These are phyloP conservation scores for Hydraecia micacea DNA, from an alignment of 2,888 invertebrate genomes.

Conservation along the genomic window DNA sequence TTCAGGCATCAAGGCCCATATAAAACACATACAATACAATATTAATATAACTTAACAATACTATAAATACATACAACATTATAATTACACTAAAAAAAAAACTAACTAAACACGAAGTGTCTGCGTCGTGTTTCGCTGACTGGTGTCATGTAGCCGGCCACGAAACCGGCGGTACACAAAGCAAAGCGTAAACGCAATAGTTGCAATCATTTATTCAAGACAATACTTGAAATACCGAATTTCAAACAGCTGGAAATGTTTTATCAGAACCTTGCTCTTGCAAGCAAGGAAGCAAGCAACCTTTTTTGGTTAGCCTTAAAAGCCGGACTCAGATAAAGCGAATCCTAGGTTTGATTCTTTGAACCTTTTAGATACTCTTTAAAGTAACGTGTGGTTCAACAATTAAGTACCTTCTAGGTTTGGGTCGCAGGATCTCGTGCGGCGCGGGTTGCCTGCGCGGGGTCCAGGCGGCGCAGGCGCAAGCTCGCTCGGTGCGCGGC, in stretches of 20 bases:
- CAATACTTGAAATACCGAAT: neutral
- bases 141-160: no score
- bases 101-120: no score
- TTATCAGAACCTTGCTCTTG: neutral
- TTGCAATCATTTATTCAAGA: neutral
- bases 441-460: constrained; percentile 90
- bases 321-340: neutral
- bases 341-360: neutral
- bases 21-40: no score
- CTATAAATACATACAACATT: no score
- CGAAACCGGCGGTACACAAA: no score
- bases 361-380: neutral
- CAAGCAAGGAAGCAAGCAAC: neutral
- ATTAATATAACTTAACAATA: no score
- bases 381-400: neutral
- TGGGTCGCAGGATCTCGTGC: constrained; percentile 96
- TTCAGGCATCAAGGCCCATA: no score
- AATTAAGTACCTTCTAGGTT: constrained; percentile 96
- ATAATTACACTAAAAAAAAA: no score
- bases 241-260: neutral
- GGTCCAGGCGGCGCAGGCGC: constrained; percentile 87
- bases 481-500: constrained; percentile 76
- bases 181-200: neutral
- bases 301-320: neutral
- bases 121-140: no score